These are phyloP conservation scores for Phocoena phocoena DNA, from an alignment of 2,113 vertebrate species.

Conservation along the genomic window DNA sequence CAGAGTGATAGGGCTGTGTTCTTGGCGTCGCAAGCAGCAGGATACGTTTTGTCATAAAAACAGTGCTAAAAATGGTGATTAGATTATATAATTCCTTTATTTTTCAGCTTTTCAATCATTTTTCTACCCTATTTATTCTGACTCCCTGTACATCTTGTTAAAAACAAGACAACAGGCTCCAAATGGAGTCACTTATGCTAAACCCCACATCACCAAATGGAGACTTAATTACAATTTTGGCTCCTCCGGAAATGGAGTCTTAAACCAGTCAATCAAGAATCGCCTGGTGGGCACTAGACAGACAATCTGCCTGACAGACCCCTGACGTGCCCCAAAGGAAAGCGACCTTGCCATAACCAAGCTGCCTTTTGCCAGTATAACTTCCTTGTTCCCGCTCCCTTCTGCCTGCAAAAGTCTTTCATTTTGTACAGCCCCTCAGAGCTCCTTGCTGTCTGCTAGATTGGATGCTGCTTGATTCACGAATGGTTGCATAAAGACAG, in stretches of 20 bases:
- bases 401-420: neutral
- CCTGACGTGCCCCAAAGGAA: neutral
- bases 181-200: neutral
- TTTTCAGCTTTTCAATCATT: neutral
- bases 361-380: neutral
- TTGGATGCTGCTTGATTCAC: neutral
- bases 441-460: neutral
- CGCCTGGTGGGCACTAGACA: neutral
- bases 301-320: neutral
- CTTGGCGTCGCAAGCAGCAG: neutral
- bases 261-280: neutral
- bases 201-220: neutral
- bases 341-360: no score
- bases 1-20: neutral
- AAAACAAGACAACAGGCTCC: neutral
- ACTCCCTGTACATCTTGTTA: neutral
- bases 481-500: neutral
- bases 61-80: constrained; percentile 27
- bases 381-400: neutral
- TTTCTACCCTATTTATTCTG: neutral
- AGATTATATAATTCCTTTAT: neutral
- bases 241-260: neutral
- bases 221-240: neutral
- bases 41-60: constrained; percentile 21
- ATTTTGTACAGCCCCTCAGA: neutral